Conservation (phyloP, 2,888 invertebrate genomes). For the Drosophila picticornis region DNA sequence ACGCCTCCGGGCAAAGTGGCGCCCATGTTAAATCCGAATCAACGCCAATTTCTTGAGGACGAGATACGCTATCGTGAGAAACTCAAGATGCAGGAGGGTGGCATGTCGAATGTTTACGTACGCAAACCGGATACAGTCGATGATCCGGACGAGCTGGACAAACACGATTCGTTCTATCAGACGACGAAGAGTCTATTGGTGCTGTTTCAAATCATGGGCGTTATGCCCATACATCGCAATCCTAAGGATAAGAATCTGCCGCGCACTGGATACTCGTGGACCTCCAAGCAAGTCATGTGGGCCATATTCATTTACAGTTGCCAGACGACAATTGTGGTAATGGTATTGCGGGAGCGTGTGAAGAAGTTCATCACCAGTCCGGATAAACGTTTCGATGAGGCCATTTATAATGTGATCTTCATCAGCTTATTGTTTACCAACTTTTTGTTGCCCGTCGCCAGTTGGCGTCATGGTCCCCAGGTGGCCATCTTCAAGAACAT, state of each 20-base stretch:
- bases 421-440: slow-evolving; percentile 90
- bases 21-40: slow-evolving; percentile 85
- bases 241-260: slow-evolving; percentile 86
- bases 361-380: slow-evolving; percentile 87
- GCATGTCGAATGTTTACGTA: slow-evolving; percentile 79
- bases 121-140: slow-evolving; percentile 84
- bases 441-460: slow-evolving; percentile 89
- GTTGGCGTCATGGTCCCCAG: slow-evolving; percentile 90
- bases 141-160: slow-evolving; percentile 87
- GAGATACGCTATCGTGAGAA: slow-evolving; percentile 82
- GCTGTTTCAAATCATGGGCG: slow-evolving; percentile 91
- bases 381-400: slow-evolving; percentile 90
- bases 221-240: slow-evolving; percentile 91
- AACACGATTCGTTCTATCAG: slow-evolving; percentile 90
- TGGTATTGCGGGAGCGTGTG: slow-evolving; percentile 87
- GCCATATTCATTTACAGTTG: slow-evolving; percentile 88
- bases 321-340: slow-evolving; percentile 87
- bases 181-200: slow-evolving; percentile 90
- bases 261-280: slow-evolving; percentile 88
- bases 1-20: slow-evolving; percentile 74
- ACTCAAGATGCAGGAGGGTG: slow-evolving; percentile 69
- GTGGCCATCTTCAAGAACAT: slow-evolving; percentile 92
- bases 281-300: slow-evolving; percentile 89
- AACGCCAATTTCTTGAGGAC: slow-evolving; percentile 84
- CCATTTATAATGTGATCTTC: slow-evolving; percentile 91